A percentile compares a stretch with the other conserved stretches of the same genome.
Conservation (phyloP, 2,113 vertebrate genomes). For the Macquaria australasica region DNA sequence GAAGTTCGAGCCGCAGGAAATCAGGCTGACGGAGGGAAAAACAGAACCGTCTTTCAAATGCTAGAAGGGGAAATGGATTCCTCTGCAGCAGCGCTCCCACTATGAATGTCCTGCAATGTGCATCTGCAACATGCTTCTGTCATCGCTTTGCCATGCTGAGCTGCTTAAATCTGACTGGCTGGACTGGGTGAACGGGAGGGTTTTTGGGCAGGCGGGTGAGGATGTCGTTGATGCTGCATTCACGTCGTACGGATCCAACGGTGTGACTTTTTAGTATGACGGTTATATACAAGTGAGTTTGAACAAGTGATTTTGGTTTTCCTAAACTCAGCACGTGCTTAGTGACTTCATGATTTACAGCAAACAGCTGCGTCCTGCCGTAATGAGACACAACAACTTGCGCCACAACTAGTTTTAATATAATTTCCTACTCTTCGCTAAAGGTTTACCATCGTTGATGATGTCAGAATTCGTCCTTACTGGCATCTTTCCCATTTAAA, state of each 20-base stretch:
- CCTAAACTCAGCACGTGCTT: not conserved
- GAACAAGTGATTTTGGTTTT: not conserved
- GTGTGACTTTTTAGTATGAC: not conserved
- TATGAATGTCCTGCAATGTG: slow-evolving; percentile 81
- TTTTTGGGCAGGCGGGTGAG: slow-evolving; percentile 20
- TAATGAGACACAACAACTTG: not conserved
- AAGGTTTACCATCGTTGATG: not conserved
- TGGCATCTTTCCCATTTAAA: not conserved
- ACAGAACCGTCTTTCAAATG: slow-evolving; percentile 39
- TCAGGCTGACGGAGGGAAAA: slow-evolving; percentile 18
- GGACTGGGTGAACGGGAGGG: slow-evolving; percentile 55
- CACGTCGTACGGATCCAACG: not conserved
- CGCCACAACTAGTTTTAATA: not conserved
- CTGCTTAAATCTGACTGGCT: slow-evolving; percentile 82
- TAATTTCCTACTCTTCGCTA: not conserved
- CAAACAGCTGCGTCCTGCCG: not conserved
- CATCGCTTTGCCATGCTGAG: slow-evolving; percentile 87
- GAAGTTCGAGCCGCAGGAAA: slow-evolving; percentile 48
- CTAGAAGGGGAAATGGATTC: slow-evolving; percentile 35
- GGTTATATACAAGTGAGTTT: not conserved
- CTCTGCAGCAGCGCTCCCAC: slow-evolving; percentile 39
- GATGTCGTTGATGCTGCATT: slow-evolving; percentile 45
- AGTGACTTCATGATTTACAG: not conserved
- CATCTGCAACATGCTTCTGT: slow-evolving; percentile 86
- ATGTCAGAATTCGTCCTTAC: not conserved